Percentiles rank a stretch among this genome's conserved stretches.
phyloP scores from a whole-genome alignment of 1,140 invertebrate species.

The Heliconius eleuchia region DNA sequence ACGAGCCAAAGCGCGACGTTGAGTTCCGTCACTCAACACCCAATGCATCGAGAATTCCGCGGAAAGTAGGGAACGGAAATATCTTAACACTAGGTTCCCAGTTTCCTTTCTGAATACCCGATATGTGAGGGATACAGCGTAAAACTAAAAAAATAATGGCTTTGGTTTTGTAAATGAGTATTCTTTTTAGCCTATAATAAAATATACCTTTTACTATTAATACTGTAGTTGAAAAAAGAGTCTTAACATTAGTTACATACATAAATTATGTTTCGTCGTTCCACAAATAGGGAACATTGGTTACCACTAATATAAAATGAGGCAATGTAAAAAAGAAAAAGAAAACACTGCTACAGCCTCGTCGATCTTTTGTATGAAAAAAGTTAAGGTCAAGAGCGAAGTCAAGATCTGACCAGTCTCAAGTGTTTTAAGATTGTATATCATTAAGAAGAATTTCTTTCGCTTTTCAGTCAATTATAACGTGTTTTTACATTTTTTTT shows the following conservation, averaged over 20 bases:
- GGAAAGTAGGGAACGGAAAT: no score
- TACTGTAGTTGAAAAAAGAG: no score
- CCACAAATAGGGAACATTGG: background rate
- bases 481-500: no score
- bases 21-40: no score
- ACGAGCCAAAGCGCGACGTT: no score
- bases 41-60: no score
- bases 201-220: background rate
- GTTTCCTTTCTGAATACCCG: background rate
- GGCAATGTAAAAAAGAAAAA: constrained; percentile 1
- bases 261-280: no score
- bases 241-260: no score
- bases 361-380: constrained; percentile 10
- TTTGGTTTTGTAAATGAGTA: no score
- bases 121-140: background rate
- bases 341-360: constrained; percentile 5
- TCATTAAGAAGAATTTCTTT: constrained; percentile 1
- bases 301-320: background rate
- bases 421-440: constrained; percentile 11
- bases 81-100: no score
- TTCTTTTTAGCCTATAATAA: background rate
- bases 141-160: background rate
- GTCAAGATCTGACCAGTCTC: constrained; percentile 11
- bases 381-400: constrained; percentile 13
- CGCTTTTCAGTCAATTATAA: background rate